Conservation (phyloP, 2,113 vertebrate species). For the Aptenodytes patagonicus region DNA sequence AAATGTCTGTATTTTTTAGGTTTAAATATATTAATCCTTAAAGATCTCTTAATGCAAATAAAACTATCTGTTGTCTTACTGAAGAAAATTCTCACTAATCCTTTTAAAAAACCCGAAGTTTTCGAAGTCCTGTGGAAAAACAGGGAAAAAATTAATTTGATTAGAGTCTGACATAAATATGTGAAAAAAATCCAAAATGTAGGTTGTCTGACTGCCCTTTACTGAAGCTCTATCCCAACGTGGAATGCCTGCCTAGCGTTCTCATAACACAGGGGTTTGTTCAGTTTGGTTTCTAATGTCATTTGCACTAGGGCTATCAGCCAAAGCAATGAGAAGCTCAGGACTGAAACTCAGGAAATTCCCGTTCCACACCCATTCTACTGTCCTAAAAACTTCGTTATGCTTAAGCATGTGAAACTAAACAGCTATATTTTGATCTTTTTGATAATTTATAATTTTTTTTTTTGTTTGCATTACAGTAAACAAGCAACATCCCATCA, state of each 20-base stretch:
- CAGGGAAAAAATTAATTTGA: neutral
- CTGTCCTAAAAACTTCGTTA: neutral
- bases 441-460: neutral
- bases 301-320: neutral
- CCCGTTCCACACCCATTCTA: neutral
- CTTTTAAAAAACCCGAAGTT: neutral
- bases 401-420: neutral
- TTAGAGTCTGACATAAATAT: neutral
- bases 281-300: neutral
- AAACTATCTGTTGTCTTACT: neutral
- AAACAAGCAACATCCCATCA: neutral
- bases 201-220: neutral
- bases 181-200: neutral
- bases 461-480: neutral
- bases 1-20: neutral
- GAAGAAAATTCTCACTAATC: neutral
- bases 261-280: neutral
- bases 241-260: neutral
- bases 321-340: neutral
- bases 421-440: neutral
- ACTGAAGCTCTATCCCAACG: accelerated
- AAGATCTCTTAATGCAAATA: neutral
- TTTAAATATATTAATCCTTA: neutral
- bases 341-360: neutral
- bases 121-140: neutral